Evolutionary conservation across 2,113 vertebrate species (phyloP), one percentile per base, ranked within the genome.

Genomic region (Monopterus albus): DNA sequence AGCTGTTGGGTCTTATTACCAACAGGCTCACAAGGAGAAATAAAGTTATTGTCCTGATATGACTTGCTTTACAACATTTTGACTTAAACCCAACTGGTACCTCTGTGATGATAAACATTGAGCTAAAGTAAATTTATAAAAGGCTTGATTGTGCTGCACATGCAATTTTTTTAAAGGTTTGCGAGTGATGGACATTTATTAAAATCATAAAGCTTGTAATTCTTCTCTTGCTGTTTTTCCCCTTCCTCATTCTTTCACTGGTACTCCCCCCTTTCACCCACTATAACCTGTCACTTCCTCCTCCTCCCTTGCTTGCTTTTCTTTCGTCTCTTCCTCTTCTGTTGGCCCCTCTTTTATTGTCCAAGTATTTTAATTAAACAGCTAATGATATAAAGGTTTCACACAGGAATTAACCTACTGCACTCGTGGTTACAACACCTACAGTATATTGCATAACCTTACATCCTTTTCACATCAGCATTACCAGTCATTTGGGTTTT

Each of bases 351-450:
- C 28, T 56, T 51, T 28, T 81, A 73, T 55, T 74, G 67, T 47
- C 47, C 72, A 66, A 83, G 72, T 88, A 78, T 85, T 86, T 86
- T 74, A 82, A 84, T 89, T 75, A 85, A 79, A 77, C 36, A 8
- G 81, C 79, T 83, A 86, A 89, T 88, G 82, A 80, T 85, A 72
- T 83, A 75, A 86, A 78, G 73, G 81, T 78, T 81, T 84, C 74
- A 75, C 70, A 47, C 31, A 5, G 47, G 71, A 81, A 82, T 88
- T 86, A 86, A 81, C 85, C 87, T 78, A 45, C 71, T 86, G 87
- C 65, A n/a, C 75, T 66, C 42, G 26, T 46, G 25, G 61, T 79
- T 60, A 69, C 63, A 31, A 36, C 47, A 45, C 64, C 61, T 47
- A 45, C 72, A 39, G 65, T 2, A 7, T 69, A 20, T 87, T 80